A percentile compares a stretch with the other conserved stretches of the same genome.
Evolutionary conservation across 2,888 invertebrate genomes (phyloP).

Genomic region (Apodemia zela): DNA sequence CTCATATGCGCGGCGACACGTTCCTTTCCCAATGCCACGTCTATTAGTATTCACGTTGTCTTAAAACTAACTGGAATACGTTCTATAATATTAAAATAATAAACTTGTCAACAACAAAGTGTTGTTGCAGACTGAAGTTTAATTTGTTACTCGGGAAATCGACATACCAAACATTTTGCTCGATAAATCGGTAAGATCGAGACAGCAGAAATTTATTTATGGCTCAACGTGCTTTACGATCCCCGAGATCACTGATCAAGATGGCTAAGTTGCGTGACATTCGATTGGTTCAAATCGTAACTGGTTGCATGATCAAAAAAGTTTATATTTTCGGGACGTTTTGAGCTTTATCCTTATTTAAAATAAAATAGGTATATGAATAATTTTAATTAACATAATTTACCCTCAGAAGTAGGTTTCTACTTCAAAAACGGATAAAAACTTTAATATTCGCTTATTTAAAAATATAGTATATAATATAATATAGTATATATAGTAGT

Average conservation of each 20-base stretch:
- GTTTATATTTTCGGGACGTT: background rate
- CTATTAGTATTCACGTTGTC: no score
- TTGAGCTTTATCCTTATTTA: background rate
- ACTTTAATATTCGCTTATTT: no score
- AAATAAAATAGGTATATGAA: background rate
- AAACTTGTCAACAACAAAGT: background rate
- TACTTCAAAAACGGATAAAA: no score
- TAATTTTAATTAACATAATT: no score
- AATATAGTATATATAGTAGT: no score
- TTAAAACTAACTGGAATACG: background rate
- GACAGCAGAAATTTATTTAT: conserved; percentile 9
- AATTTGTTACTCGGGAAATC: conserved; percentile 6
- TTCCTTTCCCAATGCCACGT: no score
- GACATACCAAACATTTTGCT: conserved; percentile 8
- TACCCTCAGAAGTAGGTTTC: no score
- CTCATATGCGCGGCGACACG: no score
- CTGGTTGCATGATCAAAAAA: background rate
- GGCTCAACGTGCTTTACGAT: conserved; percentile 11
- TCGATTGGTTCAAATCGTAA: conserved; percentile 2
- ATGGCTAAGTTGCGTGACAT: conserved; percentile 7
- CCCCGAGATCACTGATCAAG: conserved; percentile 7
- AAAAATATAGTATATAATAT: no score
- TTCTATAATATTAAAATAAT: background rate
- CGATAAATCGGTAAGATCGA: conserved; percentile 6
- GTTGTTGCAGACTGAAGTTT: background rate